These are phyloP conservation scores for Drosophila melanosoma DNA, from an alignment of 2,888 invertebrate genomes.

Conservation along the genomic window DNA sequence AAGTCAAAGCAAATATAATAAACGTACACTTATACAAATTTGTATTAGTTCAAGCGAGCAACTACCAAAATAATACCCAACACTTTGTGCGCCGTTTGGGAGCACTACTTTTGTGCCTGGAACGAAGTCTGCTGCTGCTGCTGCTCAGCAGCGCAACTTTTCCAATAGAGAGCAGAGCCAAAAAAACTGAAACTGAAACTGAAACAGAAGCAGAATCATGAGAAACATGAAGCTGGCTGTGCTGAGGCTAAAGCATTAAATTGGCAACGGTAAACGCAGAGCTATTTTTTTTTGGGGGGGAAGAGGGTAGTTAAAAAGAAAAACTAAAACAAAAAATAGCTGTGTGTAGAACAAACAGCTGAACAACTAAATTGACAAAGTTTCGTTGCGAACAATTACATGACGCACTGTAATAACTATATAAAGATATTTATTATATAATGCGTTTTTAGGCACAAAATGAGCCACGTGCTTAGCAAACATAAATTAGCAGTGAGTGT, in stretches of 20 bases:
- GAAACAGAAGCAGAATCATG: constrained; percentile 46
- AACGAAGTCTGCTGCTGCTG: constrained; percentile 42
- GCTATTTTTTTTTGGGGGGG: constrained; percentile 33
- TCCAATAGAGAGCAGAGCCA: constrained; percentile 58
- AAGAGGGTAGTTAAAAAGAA: constrained; percentile 4
- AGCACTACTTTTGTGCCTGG: constrained; percentile 43
- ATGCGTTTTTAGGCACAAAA: constrained; percentile 44
- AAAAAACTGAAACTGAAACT: constrained; percentile 37
- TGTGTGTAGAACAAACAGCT: constrained; percentile 11
- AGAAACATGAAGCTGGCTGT: constrained; percentile 37
- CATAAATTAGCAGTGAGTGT: constrained; percentile 28
- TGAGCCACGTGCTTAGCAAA: constrained; percentile 66
- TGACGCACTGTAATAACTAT: constrained; percentile 15
- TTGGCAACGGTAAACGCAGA: constrained; percentile 43
- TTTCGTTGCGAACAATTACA: constrained; percentile 26
- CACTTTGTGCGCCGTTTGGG: constrained; percentile 20
- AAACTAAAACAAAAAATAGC: constrained; percentile 12
- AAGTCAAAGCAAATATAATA: background rate
- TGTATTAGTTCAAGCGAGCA: background rate
- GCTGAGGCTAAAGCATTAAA: constrained; percentile 41
- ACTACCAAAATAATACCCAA: constrained; percentile 23
- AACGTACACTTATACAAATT: background rate
- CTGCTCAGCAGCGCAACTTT: constrained; percentile 57
- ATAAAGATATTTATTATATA: constrained; percentile 61
- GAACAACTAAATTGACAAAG: constrained; percentile 28